Base-by-base conservation (phyloP, 2,797 vertebrate species). In the Adelosebastes latens region DNA sequence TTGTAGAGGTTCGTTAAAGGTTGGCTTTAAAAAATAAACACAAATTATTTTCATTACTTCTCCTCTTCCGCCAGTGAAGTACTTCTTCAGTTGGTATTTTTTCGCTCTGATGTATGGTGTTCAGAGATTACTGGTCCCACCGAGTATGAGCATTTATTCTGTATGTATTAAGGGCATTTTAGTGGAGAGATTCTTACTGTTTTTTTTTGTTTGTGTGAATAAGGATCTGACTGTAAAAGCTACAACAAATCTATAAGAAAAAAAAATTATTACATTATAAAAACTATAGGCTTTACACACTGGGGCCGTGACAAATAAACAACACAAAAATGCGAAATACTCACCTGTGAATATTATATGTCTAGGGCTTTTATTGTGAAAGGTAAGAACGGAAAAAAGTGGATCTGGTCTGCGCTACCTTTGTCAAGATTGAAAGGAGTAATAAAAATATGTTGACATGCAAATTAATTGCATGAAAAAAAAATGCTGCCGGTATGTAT, bases 1-100 rank as follows among this genome's bases (percentile, higher is more conserved):
- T 88, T 88, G 80, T 71, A 59, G 83, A 84, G 89, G 87, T 90
- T 88, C 88, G 79, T 87, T 87, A 89, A 93, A 93, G 89, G 91
- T 89, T 92, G 87, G 56, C 83, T 86, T 86, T 70, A 85, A 87
- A 83, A 86, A 84, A 82, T 84, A 92, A 88, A 88, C 58, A 83
- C 59, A 85, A 70, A 68, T 70, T 69, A 20, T 58, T 82, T 71
- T 84, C 67, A 92, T 82, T 80, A 63, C 69, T 56, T 72, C 39
- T 82, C 64, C 80, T 82, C 75, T 68, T 84, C 32, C 14, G 67
- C 75, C 52, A 69, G 29, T 29, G 8, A 75, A 76, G 55, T 55
- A 65, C 22, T 55, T 66, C 4, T 55, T 24, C 20, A 61, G 12
- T 65, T 66, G 16, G 42, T 85, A 31, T 72, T 62, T 68, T 55